Percentiles rank a stretch among this genome's conserved stretches.
Conservation (phyloP, 2,888 invertebrate genomes). For the Chrysopilus asiliformis region DNA sequence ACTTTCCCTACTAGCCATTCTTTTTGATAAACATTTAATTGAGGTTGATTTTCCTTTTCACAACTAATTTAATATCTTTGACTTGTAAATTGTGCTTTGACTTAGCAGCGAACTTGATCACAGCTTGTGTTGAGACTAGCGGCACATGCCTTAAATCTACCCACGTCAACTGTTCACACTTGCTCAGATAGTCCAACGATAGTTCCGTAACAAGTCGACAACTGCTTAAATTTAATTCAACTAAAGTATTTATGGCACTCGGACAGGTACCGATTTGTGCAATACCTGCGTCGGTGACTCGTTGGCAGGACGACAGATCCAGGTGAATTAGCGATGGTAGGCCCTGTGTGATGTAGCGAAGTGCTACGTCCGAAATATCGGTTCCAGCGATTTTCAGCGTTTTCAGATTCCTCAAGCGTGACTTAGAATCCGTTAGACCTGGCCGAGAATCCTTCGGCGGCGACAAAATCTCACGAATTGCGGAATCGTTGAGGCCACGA, state of each 20-base stretch:
- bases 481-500: constrained; percentile 69
- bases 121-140: constrained; percentile 65
- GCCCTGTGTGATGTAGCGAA: constrained; percentile 59
- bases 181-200: constrained; percentile 65
- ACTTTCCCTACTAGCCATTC: no score
- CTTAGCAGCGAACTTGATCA: constrained; percentile 71
- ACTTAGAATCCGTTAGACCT: constrained; percentile 56
- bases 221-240: constrained; percentile 65
- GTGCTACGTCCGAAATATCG: constrained; percentile 70
- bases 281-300: constrained; percentile 81
- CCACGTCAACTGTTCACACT: constrained; percentile 57
- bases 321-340: constrained; percentile 59
- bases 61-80: constrained; percentile 64
- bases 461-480: constrained; percentile 70
- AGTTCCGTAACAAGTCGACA: constrained; percentile 71
- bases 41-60: constrained; percentile 40
- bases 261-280: constrained; percentile 70
- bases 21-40: no score
- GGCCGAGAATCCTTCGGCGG: constrained; percentile 78
- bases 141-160: constrained; percentile 69
- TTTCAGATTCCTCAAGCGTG: constrained; percentile 61
- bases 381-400: constrained; percentile 71
- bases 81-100: constrained; percentile 68
- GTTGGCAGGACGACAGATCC: constrained; percentile 74
- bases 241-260: constrained; percentile 49